Evolutionary conservation across 2,797 vertebrate species (phyloP).

Genomic region (Sebastolobus altivelis): DNA sequence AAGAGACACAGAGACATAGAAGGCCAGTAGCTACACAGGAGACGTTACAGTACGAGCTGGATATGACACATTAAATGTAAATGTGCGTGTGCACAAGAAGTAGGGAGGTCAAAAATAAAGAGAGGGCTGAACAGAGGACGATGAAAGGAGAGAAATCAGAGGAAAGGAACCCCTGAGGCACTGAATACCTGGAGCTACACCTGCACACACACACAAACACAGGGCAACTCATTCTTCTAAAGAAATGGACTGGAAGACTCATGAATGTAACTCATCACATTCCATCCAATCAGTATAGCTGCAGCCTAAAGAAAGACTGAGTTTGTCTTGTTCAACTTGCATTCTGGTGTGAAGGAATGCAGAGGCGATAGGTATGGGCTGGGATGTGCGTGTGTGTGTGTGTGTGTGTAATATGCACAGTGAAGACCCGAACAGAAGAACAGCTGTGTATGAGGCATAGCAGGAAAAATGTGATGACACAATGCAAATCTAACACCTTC

Average conservation of each 20-base stretch:
- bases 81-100: not conserved
- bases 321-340: slow-evolving; percentile 39
- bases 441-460: slow-evolving; percentile 59
- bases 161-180: not conserved
- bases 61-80: not conserved
- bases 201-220: slow-evolving; percentile 32
- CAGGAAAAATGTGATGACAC: slow-evolving; percentile 63
- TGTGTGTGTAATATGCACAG: slow-evolving; percentile 9
- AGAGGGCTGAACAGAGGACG: not conserved
- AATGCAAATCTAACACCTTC: slow-evolving; percentile 39
- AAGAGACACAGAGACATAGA: not conserved
- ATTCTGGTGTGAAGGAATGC: slow-evolving; percentile 59
- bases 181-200: slow-evolving; percentile 39
- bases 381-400: slow-evolving; percentile 4
- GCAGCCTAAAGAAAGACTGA: slow-evolving; percentile 8
- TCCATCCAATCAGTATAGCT: slow-evolving; percentile 35
- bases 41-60: slow-evolving; percentile 14
- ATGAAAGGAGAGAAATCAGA: slow-evolving; percentile 19
- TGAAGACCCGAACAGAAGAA: slow-evolving; percentile 25
- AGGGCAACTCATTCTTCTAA: slow-evolving; percentile 41
- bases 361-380: slow-evolving; percentile 17
- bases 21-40: not conserved
- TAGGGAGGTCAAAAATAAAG: not conserved
- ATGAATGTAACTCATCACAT: slow-evolving; percentile 41
- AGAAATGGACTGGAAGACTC: slow-evolving; percentile 25